These are phyloP conservation scores for Cartodere bifasciata DNA, from an alignment of 2,888 invertebrate genomes.

Conservation along the genomic window DNA sequence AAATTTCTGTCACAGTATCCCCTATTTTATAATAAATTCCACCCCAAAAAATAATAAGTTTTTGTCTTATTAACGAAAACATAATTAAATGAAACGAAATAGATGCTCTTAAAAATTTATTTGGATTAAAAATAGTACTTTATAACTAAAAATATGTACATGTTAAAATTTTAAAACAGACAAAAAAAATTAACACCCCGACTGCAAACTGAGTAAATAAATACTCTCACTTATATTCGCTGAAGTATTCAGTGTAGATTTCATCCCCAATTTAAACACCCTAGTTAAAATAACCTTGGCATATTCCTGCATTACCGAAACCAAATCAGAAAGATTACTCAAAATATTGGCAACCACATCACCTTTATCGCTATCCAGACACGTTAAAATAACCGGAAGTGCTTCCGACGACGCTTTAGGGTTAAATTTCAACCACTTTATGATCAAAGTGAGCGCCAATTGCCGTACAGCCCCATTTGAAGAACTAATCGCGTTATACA, in stretches of 20 bases:
- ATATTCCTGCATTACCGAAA: constrained; percentile 75
- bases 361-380: constrained; percentile 66
- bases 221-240: constrained; percentile 68
- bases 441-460: constrained; percentile 59
- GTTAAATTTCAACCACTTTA: constrained; percentile 56
- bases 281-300: constrained; percentile 64
- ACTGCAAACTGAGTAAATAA: constrained; percentile 67
- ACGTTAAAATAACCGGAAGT: constrained; percentile 65
- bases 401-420: constrained; percentile 43
- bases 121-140: too few relatives aligned
- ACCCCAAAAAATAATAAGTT: too few relatives aligned
- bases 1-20: too few relatives aligned
- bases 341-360: constrained; percentile 68
- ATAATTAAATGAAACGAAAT: too few relatives aligned
- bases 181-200: constrained; percentile 49
- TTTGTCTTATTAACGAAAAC: too few relatives aligned
- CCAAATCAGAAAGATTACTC: constrained; percentile 71
- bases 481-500: constrained; percentile 53
- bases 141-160: too few relatives aligned
- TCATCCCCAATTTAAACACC: constrained; percentile 72
- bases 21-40: too few relatives aligned
- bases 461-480: constrained; percentile 50
- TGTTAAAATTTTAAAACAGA: too few relatives aligned
- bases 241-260: constrained; percentile 64
- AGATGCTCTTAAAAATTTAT: too few relatives aligned